Percentiles rank a stretch among this genome's conserved stretches.
phyloP scores from a whole-genome alignment of 2,113 vertebrate species.

The Pyrgilauda ruficollis region DNA sequence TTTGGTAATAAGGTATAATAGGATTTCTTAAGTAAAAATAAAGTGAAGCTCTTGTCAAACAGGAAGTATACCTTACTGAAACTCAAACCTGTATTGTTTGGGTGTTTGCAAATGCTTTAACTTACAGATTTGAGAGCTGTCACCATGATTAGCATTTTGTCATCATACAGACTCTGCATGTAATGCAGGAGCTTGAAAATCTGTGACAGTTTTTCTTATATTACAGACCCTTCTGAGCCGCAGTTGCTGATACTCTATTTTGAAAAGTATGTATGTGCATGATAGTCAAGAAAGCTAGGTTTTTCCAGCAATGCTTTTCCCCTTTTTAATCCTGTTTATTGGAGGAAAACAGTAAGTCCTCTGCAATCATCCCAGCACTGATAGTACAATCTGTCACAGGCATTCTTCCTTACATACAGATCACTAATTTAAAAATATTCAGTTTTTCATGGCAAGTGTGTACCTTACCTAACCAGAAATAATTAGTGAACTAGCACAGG shows the following conservation, averaged over 20 bases:
- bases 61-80: background rate
- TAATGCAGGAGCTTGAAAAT: background rate
- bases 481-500: background rate
- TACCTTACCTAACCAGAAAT: background rate
- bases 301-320: background rate
- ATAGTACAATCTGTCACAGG: background rate
- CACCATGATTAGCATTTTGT: background rate
- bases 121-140: background rate
- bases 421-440: background rate
- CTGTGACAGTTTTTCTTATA: background rate
- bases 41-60: background rate
- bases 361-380: background rate
- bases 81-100: background rate
- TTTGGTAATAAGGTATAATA: background rate
- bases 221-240: background rate
- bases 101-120: background rate
- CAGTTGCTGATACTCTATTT: background rate
- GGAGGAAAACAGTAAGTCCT: background rate
- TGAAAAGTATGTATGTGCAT: background rate
- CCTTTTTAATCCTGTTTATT: background rate
- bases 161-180: background rate
- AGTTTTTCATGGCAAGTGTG: background rate
- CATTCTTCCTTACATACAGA: background rate
- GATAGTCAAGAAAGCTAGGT: background rate
- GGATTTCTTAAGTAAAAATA: background rate